These are phyloP conservation scores for Leptobrachium leishanense DNA, from an alignment of 2,113 vertebrate genomes.

Conservation along the genomic window DNA sequence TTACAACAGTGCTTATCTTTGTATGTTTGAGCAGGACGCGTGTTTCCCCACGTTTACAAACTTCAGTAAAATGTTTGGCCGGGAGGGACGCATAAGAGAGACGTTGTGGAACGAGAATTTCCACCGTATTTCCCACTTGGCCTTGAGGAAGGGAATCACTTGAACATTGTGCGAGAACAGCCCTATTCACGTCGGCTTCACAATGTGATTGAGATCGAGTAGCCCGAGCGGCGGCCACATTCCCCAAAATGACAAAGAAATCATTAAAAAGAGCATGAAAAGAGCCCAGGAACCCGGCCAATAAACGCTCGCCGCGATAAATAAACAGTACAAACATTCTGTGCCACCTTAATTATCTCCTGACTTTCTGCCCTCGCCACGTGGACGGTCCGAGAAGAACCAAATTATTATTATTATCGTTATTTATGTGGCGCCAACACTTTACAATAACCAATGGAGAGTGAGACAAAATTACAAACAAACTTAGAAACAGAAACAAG, in stretches of 20 bases:
- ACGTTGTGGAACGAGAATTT: neutral
- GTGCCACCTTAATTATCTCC: too few relatives aligned
- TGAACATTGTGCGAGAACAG: neutral
- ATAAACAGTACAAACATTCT: neutral
- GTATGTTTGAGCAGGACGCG: neutral
- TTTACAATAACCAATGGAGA: too few relatives aligned
- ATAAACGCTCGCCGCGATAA: neutral
- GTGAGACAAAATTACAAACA: too few relatives aligned
- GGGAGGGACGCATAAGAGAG: neutral
- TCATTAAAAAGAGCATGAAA: neutral
- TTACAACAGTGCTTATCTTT: slow-evolving; percentile 8
- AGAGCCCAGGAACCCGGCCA: neutral
- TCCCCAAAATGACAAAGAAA: neutral
- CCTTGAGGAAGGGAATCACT: slow-evolving; percentile 2
- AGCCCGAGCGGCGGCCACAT: neutral
- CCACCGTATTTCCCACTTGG: neutral
- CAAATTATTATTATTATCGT: too few relatives aligned
- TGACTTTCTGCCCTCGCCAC: too few relatives aligned
- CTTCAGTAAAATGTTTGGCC: slow-evolving; percentile 1
- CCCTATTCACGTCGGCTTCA: neutral
- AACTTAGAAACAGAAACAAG: too few relatives aligned
- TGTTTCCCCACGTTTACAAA: slow-evolving; percentile 1
- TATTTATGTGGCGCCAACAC: too few relatives aligned
- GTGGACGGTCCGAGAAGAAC: too few relatives aligned
- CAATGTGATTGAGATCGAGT: neutral